Conservation (phyloP, 2,113 vertebrate genomes). For the Myiagra hebetior region DNA sequence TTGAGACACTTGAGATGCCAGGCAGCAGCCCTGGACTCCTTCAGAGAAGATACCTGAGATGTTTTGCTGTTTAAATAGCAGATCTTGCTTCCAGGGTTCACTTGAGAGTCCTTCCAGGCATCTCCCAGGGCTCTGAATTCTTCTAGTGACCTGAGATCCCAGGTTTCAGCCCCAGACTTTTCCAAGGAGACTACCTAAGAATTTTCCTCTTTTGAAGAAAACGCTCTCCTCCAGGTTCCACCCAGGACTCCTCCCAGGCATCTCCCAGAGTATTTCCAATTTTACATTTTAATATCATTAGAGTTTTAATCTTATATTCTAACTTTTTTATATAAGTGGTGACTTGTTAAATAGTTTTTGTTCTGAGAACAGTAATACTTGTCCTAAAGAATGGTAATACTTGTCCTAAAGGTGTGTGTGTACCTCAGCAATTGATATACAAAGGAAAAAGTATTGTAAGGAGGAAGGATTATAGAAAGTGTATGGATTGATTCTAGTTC, state of each 20-base stretch:
- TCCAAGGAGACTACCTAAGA: background rate
- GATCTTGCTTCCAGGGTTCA: background rate
- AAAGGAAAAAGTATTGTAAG: background rate
- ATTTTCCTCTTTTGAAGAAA: background rate
- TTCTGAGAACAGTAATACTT: background rate
- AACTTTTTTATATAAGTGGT: background rate
- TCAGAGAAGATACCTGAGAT: background rate
- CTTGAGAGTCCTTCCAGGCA: background rate
- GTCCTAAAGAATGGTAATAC: background rate
- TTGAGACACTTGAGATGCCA: background rate
- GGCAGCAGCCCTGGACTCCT: too few species aligned
- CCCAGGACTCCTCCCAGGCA: background rate
- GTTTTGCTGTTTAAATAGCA: background rate
- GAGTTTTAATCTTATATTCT: background rate
- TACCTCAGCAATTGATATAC: background rate
- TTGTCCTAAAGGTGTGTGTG: background rate
- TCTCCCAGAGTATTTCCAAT: background rate
- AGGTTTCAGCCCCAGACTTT: background rate
- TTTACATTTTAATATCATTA: background rate
- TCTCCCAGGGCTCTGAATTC: background rate
- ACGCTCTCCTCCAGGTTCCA: background rate
- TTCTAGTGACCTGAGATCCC: background rate
- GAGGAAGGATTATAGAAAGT: background rate
- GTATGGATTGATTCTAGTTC: accelerated
- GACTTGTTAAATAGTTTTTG: background rate